These are phyloP conservation scores for Poicephalus meyeri DNA, from an alignment of 2,113 vertebrate genomes.

Conservation along the genomic window DNA sequence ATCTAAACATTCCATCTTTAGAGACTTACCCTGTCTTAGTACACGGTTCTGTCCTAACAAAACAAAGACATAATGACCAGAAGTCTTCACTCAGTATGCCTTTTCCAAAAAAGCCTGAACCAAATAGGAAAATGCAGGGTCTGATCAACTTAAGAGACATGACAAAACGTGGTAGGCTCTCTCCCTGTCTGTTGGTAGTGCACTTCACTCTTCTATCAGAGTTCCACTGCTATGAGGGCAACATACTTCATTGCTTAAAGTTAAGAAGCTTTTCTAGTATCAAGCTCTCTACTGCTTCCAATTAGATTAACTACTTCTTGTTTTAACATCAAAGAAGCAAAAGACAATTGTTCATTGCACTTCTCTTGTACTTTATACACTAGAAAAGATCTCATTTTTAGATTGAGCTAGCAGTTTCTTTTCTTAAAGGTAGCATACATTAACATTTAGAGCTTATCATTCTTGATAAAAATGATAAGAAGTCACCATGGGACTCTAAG, in stretches of 20 bases:
- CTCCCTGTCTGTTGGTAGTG: neutral
- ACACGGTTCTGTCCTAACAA: neutral
- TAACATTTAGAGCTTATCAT: neutral
- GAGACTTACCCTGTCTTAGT: neutral
- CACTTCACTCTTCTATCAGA: neutral
- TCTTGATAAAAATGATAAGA: neutral
- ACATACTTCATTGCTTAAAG: neutral
- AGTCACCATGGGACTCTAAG: neutral
- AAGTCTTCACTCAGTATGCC: neutral
- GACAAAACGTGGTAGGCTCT: neutral
- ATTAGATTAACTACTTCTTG: conserved; percentile 6
- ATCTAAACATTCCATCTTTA: neutral
- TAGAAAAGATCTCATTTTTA: neutral
- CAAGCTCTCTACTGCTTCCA: neutral
- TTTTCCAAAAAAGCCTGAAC: neutral
- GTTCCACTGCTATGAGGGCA: neutral
- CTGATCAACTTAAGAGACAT: neutral
- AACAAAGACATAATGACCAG: neutral
- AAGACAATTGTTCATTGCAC: neutral
- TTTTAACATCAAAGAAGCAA: neutral
- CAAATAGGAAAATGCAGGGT: neutral
- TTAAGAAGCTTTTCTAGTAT: neutral
- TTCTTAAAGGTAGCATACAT: neutral
- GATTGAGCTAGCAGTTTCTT: neutral
- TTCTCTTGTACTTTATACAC: neutral